These are phyloP conservation scores for Capreolus pygargus DNA, from an alignment of 2,113 vertebrate species.

Conservation along the genomic window DNA sequence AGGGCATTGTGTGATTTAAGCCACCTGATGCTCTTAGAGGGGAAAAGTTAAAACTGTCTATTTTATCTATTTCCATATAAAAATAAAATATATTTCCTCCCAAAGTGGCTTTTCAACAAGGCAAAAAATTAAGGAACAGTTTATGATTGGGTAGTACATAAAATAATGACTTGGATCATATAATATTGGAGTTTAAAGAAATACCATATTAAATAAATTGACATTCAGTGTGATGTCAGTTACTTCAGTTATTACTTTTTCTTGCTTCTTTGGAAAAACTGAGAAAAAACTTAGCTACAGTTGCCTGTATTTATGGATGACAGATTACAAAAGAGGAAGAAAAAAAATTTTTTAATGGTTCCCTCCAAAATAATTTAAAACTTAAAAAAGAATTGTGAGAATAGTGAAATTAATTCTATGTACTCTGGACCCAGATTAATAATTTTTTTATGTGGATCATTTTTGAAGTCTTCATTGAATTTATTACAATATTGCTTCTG, in stretches of 20 bases:
- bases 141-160: neutral
- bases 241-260: neutral
- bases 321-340: neutral
- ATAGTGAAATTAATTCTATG: neutral
- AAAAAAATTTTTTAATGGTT: neutral
- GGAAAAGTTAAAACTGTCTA: conserved; percentile 67
- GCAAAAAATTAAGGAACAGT: conserved; percentile 25
- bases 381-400: neutral
- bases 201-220: neutral
- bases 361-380: neutral
- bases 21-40: conserved; percentile 63
- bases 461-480: neutral
- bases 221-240: neutral
- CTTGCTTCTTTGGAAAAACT: neutral
- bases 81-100: conserved; percentile 35
- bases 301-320: neutral
- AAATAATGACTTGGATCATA: neutral
- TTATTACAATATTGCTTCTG: neutral
- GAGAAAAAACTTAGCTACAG: neutral
- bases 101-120: conserved; percentile 44
- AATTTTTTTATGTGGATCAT: neutral
- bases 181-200: neutral
- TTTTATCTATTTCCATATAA: conserved; percentile 64
- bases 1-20: conserved; percentile 69
- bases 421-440: neutral